Evolutionary conservation across 2,888 invertebrate species (phyloP).

Genomic region (Leptogaster cylindrica): DNA sequence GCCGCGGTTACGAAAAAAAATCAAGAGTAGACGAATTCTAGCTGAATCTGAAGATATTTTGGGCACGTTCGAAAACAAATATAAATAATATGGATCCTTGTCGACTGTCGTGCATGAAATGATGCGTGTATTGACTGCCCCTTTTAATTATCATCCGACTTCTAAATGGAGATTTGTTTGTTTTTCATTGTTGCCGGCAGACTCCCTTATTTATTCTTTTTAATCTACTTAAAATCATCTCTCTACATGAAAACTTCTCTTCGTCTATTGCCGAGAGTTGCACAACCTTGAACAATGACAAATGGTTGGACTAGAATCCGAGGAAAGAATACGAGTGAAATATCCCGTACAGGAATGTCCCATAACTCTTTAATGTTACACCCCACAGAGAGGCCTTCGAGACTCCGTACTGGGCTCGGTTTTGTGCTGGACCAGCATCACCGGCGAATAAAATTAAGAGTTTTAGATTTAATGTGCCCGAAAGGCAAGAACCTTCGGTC

Average conservation of each 20-base stretch:
- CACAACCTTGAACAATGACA: too few relatives aligned
- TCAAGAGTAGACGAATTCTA: not conserved
- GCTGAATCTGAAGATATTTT: slow-evolving; percentile 7
- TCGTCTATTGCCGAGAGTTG: too few relatives aligned
- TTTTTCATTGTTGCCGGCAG: slow-evolving; percentile 3
- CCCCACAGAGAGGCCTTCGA: not conserved
- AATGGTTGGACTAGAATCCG: too few relatives aligned
- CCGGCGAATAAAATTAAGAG: not conserved
- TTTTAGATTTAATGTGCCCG: slow-evolving; percentile 7
- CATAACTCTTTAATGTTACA: not conserved
- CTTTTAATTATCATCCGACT: slow-evolving; percentile 42
- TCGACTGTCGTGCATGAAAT: slow-evolving; percentile 24
- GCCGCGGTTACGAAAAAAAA: not conserved
- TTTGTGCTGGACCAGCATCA: slow-evolving; percentile 15
- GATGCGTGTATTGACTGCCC: slow-evolving; percentile 39
- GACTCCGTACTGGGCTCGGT: not conserved
- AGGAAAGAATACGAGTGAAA: too few relatives aligned
- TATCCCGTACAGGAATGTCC: too few relatives aligned
- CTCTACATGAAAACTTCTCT: too few relatives aligned
- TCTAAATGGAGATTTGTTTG: slow-evolving; percentile 42
- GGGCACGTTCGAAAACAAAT: slow-evolving; percentile 1
- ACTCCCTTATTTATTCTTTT: not conserved
- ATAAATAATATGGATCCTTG: not conserved
- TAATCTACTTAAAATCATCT: slow-evolving; percentile 1
- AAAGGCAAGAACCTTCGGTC: not conserved